A percentile compares a stretch with the other conserved stretches of the same genome.
phyloP scores from a whole-genome alignment of 2,113 vertebrate species.

The Melanostigma gelatinosum region DNA sequence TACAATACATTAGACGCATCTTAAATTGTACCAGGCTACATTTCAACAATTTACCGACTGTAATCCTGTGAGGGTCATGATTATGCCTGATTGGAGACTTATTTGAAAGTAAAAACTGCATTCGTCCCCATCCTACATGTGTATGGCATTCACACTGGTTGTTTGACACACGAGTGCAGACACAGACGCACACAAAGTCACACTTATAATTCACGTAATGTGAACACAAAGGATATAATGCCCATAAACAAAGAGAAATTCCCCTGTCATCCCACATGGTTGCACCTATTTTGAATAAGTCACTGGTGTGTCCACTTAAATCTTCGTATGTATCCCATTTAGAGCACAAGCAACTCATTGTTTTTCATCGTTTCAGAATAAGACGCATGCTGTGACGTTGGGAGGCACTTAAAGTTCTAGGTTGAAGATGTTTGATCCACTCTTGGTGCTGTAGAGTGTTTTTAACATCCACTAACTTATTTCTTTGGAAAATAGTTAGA shows the following conservation, averaged over 20 bases:
- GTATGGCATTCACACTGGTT: background rate
- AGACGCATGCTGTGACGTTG: background rate
- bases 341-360: background rate
- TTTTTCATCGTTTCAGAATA: background rate
- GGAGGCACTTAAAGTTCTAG: background rate
- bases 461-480: slow-evolving; percentile 2
- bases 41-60: background rate
- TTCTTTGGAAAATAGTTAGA: background rate
- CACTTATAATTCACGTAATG: background rate
- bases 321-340: background rate
- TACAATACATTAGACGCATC: background rate
- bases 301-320: background rate
- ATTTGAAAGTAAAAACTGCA: background rate
- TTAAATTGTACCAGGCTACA: background rate
- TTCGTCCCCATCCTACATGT: slow-evolving; percentile 8
- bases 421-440: background rate
- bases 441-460: background rate
- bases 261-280: background rate
- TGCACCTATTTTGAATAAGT: background rate
- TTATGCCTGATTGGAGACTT: slow-evolving; percentile 14
- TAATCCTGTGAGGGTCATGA: slow-evolving; percentile 9
- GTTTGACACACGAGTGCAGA: background rate
- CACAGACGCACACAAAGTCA: background rate
- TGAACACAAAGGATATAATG: background rate
- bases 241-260: background rate